Percentiles rank a stretch among this genome's conserved stretches.
These are phyloP conservation scores for Muraenolepis orangiensis DNA, from an alignment of 2,797 vertebrate species.

Conservation along the genomic window DNA sequence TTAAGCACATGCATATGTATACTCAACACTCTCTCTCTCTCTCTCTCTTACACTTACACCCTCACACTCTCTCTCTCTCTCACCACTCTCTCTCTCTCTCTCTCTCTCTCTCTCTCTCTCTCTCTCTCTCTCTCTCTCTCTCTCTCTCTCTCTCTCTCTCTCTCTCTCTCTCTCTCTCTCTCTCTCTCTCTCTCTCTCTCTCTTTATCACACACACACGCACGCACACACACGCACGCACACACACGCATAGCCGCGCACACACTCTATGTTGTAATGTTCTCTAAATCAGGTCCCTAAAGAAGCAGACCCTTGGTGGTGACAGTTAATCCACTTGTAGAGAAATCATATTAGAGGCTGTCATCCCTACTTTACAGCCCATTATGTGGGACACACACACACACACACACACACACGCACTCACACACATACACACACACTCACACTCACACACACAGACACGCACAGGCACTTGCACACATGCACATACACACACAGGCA, in stretches of 20 bases:
- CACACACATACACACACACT: neutral
- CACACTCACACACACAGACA: neutral
- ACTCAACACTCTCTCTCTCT: neutral
- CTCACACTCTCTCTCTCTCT: neutral
- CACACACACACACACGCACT: neutral
- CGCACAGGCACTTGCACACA: neutral
- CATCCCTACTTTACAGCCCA: conserved; percentile 13
- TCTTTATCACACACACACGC: neutral
- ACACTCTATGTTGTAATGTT: neutral
- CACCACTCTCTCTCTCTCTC: neutral
- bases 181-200: neutral
- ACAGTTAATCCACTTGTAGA: conserved; percentile 9
- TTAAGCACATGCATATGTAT: conserved; percentile 2
- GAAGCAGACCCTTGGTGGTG: neutral
- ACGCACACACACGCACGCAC: neutral
- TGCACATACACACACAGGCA: neutral
- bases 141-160: neutral
- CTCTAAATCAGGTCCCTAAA: conserved; percentile 3
- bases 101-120: conserved; percentile 6
- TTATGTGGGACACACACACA: neutral
- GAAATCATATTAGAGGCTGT: conserved; percentile 15
- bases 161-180: conserved; percentile 14
- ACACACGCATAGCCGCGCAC: neutral
- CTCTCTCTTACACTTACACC: conserved; percentile 15
- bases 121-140: conserved; percentile 8